A percentile compares a stretch with the other conserved stretches of the same genome.
phyloP scores from a whole-genome alignment of 2,113 vertebrate species.

The Dasyprocta punctata region DNA sequence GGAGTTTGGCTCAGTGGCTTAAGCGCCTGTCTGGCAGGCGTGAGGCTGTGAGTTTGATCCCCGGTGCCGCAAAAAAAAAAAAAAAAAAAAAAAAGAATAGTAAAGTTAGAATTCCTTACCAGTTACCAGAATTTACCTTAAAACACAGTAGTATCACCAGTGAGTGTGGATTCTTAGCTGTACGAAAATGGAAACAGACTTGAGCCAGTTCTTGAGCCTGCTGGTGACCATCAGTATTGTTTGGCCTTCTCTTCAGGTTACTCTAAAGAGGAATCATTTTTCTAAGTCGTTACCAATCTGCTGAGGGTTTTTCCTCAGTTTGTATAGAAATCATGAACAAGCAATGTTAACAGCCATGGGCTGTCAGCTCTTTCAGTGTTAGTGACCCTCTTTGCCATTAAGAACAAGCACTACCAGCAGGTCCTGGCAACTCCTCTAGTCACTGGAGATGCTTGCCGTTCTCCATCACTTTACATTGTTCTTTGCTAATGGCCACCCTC shows the following conservation, averaged over 20 bases:
- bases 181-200: neutral
- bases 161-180: neutral
- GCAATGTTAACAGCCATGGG: neutral
- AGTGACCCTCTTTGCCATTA: neutral
- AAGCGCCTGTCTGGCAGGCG: too few species aligned
- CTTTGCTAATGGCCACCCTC: neutral
- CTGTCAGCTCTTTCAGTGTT: neutral
- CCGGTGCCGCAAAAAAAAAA: too few species aligned
- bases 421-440: neutral
- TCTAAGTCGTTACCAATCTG: neutral
- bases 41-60: too few species aligned
- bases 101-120: too few species aligned
- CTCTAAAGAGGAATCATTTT: neutral
- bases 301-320: neutral
- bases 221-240: neutral
- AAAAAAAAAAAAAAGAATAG: too few species aligned
- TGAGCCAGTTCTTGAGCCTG: neutral
- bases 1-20: too few species aligned
- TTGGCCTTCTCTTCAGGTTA: neutral
- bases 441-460: neutral
- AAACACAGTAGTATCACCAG: neutral
- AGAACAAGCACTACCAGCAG: neutral
- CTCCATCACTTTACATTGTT: neutral
- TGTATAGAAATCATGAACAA: neutral
- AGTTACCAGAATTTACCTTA: neutral